These are phyloP conservation scores for Drosophila bocki DNA, from an alignment of 1,140 invertebrate species.

Conservation along the genomic window DNA sequence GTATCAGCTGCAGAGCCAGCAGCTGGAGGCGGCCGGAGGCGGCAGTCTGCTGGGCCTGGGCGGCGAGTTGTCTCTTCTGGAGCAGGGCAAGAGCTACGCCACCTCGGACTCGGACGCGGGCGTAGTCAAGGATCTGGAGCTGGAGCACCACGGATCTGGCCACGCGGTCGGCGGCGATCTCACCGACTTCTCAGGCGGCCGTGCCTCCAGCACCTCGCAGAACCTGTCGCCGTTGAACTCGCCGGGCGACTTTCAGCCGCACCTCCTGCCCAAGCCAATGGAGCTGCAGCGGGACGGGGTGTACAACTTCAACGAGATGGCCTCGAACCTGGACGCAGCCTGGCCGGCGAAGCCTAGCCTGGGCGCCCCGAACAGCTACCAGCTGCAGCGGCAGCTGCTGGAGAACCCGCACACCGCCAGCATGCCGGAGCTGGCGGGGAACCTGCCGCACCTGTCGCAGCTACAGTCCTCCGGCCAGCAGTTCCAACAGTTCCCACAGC, in stretches of 20 bases:
- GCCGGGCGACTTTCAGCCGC: slow-evolving; percentile 75
- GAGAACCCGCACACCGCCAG: slow-evolving; percentile 77
- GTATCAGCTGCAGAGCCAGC: slow-evolving; percentile 83
- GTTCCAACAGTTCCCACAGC: slow-evolving; percentile 45
- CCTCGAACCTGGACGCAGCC: slow-evolving; percentile 74
- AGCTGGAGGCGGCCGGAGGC: slow-evolving; percentile 65
- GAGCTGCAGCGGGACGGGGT: slow-evolving; percentile 75
- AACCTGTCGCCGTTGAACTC: slow-evolving; percentile 78
- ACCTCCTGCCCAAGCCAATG: slow-evolving; percentile 80
- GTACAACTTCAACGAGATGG: slow-evolving; percentile 84
- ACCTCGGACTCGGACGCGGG: slow-evolving; percentile 79
- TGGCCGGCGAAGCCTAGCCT: slow-evolving; percentile 72
- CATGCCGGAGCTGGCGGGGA: slow-evolving; percentile 72
- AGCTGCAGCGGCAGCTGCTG: slow-evolving; percentile 71
- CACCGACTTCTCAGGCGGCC: slow-evolving; percentile 75
- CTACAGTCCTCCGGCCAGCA: slow-evolving; percentile 61
- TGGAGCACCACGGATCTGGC: slow-evolving; percentile 59
- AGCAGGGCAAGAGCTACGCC: slow-evolving; percentile 65
- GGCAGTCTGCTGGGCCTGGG: slow-evolving; percentile 39
- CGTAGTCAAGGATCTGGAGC: slow-evolving; percentile 78
- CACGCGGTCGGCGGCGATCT: slow-evolving; percentile 53
- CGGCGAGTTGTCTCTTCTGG: slow-evolving; percentile 44
- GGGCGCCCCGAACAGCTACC: slow-evolving; percentile 65
- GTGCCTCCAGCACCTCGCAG: slow-evolving; percentile 72
- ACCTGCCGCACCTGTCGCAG: slow-evolving; percentile 23